These are phyloP conservation scores for Ochotona princeps DNA, from an alignment of 2,113 vertebrate species.

Conservation along the genomic window DNA sequence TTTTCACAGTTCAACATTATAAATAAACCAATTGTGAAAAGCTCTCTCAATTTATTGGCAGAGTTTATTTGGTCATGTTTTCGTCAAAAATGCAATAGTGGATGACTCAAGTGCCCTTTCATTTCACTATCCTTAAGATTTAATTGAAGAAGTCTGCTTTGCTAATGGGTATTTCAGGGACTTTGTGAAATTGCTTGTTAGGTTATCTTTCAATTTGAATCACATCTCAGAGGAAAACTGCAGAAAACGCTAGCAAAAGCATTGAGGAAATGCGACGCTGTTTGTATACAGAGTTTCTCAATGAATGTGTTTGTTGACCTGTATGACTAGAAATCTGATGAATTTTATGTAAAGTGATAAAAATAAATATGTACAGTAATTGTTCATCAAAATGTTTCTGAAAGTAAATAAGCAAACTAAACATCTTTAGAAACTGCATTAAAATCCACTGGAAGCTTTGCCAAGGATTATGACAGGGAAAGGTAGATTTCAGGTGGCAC, in stretches of 20 bases:
- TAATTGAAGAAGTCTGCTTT: slow-evolving; percentile 61
- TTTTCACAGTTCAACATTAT: slow-evolving; percentile 39
- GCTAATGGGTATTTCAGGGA: slow-evolving; percentile 39
- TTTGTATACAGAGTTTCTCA: background rate
- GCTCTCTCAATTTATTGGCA: slow-evolving; percentile 30
- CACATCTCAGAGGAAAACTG: slow-evolving; percentile 32
- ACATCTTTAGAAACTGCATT: background rate
- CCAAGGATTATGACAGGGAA: background rate
- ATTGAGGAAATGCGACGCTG: background rate
- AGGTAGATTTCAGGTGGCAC: background rate
- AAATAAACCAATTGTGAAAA: background rate
- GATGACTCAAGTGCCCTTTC: slow-evolving; percentile 31
- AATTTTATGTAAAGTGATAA: background rate
- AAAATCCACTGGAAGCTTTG: background rate
- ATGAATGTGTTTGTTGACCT: slow-evolving; percentile 1
- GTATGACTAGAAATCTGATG: background rate
- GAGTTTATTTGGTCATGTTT: background rate
- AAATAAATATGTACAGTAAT: background rate
- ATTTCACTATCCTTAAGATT: slow-evolving; percentile 34
- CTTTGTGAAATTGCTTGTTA: slow-evolving; percentile 51
- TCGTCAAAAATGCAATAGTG: background rate
- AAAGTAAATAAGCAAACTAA: too few species aligned
- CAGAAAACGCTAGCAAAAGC: background rate
- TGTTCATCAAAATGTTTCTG: too few species aligned
- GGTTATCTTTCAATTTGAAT: slow-evolving; percentile 63